Percentiles rank a stretch among this genome's conserved stretches.
These are phyloP conservation scores for Deilephila porcellus DNA, from an alignment of 2,888 invertebrate genomes.

Conservation along the genomic window DNA sequence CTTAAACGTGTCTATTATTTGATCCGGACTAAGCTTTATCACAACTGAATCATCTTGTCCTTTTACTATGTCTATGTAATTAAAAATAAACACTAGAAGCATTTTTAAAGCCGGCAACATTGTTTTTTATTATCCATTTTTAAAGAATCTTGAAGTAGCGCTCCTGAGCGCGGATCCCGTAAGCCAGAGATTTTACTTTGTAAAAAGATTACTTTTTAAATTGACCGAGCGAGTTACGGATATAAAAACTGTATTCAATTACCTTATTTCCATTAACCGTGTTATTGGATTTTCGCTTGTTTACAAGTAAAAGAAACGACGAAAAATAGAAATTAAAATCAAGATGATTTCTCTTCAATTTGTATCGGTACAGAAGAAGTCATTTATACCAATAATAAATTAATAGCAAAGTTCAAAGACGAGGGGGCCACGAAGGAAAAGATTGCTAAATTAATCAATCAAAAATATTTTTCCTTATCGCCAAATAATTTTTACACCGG, in stretches of 20 bases:
- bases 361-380: constrained; percentile 1
- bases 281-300: constrained; percentile 27
- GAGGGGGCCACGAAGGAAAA: background rate
- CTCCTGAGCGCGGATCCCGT: background rate
- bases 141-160: background rate
- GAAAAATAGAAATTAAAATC: background rate
- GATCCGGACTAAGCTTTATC: constrained; percentile 50
- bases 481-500: constrained; percentile 14
- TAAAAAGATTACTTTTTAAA: constrained; percentile 20
- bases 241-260: constrained; percentile 20
- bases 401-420: constrained; percentile 11
- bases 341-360: background rate
- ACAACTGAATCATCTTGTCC: constrained; percentile 39
- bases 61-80: background rate
- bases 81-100: background rate
- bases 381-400: background rate
- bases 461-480: constrained; percentile 17
- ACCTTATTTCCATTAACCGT: constrained; percentile 2
- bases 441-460: background rate
- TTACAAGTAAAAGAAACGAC: constrained; percentile 2
- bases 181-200: background rate
- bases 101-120: constrained; percentile 16
- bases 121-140: constrained; percentile 1
- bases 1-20: constrained; percentile 52
- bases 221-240: constrained; percentile 11